These are phyloP conservation scores for Pherbina coryleti DNA, from an alignment of 2,888 invertebrate species.

Conservation along the genomic window DNA sequence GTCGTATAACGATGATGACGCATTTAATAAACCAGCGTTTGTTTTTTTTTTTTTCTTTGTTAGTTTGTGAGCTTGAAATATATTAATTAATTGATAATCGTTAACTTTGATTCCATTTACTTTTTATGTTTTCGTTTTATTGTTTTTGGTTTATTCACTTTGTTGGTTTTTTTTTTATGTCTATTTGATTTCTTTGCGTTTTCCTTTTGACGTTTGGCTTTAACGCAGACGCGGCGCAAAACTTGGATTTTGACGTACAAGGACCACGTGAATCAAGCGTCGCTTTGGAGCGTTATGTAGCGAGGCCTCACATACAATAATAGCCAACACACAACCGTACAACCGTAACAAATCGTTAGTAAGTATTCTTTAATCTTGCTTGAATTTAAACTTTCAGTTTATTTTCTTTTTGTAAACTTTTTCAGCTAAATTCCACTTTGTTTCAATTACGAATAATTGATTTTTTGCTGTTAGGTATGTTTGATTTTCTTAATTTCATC, in stretches of 20 bases:
- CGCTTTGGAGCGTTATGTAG: background rate
- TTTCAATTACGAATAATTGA: background rate
- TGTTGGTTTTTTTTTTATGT: background rate
- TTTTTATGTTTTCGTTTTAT: conserved; percentile 13
- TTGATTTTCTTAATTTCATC: conserved; percentile 36
- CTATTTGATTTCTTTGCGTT: background rate
- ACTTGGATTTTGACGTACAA: background rate
- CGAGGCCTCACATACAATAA: too few relatives aligned
- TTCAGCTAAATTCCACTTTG: too few relatives aligned
- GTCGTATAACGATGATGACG: conserved; percentile 6
- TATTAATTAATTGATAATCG: conserved; percentile 34
- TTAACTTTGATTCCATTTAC: conserved; percentile 3
- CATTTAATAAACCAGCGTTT: background rate
- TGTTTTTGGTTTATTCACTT: conserved; percentile 3
- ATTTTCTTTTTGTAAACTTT: background rate
- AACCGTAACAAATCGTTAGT: conserved; percentile 15
- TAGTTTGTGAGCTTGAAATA: background rate
- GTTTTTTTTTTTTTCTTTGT: conserved; percentile 1
- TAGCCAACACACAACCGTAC: too few relatives aligned
- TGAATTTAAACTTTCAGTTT: background rate
- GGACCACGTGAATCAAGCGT: conserved; percentile 17
- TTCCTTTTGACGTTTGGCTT: conserved; percentile 1
- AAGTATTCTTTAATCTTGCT: background rate
- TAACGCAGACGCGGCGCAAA: conserved; percentile 6
- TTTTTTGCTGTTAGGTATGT: background rate